phyloP scores from a whole-genome alignment of 2,888 invertebrate genomes.

The Tachina fera region DNA sequence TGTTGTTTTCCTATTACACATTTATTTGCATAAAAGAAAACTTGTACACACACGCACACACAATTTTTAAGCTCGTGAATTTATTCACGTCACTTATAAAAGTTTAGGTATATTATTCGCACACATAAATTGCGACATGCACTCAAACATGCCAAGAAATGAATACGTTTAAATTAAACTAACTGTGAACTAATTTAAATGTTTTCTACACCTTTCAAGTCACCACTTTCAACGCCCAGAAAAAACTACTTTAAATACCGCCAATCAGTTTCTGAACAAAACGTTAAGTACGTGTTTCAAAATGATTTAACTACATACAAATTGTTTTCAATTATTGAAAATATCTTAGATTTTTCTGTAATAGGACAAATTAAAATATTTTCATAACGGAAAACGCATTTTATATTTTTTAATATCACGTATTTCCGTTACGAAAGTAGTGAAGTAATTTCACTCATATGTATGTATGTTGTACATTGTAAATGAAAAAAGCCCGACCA shows the following conservation, averaged over 20 bases:
- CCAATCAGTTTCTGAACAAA: constrained; percentile 33
- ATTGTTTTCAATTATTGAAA: constrained; percentile 56
- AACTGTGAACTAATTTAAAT: constrained; percentile 48
- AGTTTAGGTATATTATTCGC: not conserved
- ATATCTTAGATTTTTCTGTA: constrained; percentile 7
- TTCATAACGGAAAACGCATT: constrained; percentile 32
- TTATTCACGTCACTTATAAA: constrained; percentile 2
- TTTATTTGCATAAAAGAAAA: constrained; percentile 47
- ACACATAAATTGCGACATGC: not conserved
- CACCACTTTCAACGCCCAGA: not conserved
- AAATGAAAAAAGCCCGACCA: no score
- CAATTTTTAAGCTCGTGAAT: constrained; percentile 22
- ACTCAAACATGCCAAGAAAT: constrained; percentile 22
- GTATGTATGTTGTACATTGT: not conserved
- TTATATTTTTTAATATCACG: constrained; percentile 30
- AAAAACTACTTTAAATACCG: not conserved
- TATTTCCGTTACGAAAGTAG: constrained; percentile 19
- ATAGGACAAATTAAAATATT: not conserved
- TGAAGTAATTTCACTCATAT: not conserved
- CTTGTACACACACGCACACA: constrained; percentile 20
- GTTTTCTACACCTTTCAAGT: constrained; percentile 17
- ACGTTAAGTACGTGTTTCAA: constrained; percentile 58
- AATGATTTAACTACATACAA: constrained; percentile 58
- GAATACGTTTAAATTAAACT: constrained; percentile 40
- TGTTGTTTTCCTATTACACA: constrained; percentile 16